phyloP scores from a whole-genome alignment of 2,797 vertebrate species.

The Galaxias olidus region DNA sequence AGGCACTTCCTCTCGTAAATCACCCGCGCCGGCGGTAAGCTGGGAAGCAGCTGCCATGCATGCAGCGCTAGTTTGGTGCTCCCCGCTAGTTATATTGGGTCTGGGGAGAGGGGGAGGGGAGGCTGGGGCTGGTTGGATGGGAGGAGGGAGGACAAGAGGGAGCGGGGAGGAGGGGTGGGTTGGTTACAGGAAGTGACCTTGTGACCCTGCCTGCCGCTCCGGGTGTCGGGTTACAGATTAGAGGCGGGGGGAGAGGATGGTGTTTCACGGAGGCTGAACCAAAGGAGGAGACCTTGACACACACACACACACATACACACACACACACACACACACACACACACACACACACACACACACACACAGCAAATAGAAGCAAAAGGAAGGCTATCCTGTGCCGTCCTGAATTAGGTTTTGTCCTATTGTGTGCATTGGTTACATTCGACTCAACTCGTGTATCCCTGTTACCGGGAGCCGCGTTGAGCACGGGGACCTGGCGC shows the following conservation, averaged over 20 bases:
- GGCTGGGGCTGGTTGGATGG: conserved; percentile 17
- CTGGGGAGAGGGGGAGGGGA: conserved; percentile 14
- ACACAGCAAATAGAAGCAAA: too few species aligned
- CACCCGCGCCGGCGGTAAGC: conserved; percentile 88
- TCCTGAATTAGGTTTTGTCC: conserved; percentile 1
- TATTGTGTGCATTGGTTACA: too few species aligned
- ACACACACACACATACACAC: conserved; percentile 34
- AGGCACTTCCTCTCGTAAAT: conserved; percentile 85
- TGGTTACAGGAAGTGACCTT: conserved; percentile 91
- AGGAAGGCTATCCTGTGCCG: conserved; percentile 9
- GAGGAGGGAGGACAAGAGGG: conserved; percentile 4
- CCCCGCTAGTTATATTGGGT: conserved; percentile 41
- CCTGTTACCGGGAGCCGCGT: too few species aligned
- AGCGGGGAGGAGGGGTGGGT: conserved; percentile 26
- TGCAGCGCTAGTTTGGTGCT: conserved; percentile 79
- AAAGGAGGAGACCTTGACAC: conserved; percentile 62
- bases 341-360: conserved; percentile 26
- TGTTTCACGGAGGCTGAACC: conserved; percentile 54
- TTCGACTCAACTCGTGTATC: too few species aligned
- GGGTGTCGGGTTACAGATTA: conserved; percentile 81
- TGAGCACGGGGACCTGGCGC: too few species aligned
- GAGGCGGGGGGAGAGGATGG: conserved; percentile 62
- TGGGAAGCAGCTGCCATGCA: conserved; percentile 89
- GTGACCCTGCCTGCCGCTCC: conserved; percentile 91
- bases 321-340: conserved; percentile 47